Base-by-base conservation (phyloP, 2,888 invertebrate species). In the Amiota mariae region DNA sequence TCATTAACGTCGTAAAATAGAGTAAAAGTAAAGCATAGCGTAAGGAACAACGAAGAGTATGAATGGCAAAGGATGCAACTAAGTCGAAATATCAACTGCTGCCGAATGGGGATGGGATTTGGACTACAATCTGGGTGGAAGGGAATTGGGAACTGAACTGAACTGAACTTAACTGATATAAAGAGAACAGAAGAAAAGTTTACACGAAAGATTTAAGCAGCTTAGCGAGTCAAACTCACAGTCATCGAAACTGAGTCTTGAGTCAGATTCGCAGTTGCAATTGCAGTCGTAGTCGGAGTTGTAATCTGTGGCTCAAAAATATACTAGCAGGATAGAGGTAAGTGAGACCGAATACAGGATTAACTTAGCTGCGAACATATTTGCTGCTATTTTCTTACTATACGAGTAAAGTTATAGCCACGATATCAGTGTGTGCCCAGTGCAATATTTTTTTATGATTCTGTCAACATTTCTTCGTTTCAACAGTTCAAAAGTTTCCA, bases 151-250 rank as follows among this genome's bases (percentile, higher is more conserved):
- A 24, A 49, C 64, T 46, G 46, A 10, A n/a, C n/a, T n/a, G 51
- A 67, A 67, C 20, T n/a, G 59, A 70, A 59, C 18, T 46, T 2
- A 54, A 56, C 46, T 18, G 61, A 68, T 20, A 48, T 18, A 24
- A 67, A 67, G 49, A 49, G 66, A 48, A 67, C 66, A 67, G 64
- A 8, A 70, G 73, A 75, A 79, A 85, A 85, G 85, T 84, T 85
- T 85, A 84, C 86, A 85, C 81, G 80, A 81, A 80, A 79, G 84
- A 84, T 81, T 84, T 86, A 86, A 85, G 79, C 78, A 84, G 85
- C 85, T 84, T 82, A 86, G 85, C 78, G 80, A 84, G 78, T 81
- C 81, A 81, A 77, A 83, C 79, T 76, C 75, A 66, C 76, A 75
- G 48, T 54, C n/a, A 63, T 64, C 57, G 57, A 18, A 20, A 24